phyloP scores from a whole-genome alignment of 2,888 invertebrate species.

The Xanthorhoe designata region DNA sequence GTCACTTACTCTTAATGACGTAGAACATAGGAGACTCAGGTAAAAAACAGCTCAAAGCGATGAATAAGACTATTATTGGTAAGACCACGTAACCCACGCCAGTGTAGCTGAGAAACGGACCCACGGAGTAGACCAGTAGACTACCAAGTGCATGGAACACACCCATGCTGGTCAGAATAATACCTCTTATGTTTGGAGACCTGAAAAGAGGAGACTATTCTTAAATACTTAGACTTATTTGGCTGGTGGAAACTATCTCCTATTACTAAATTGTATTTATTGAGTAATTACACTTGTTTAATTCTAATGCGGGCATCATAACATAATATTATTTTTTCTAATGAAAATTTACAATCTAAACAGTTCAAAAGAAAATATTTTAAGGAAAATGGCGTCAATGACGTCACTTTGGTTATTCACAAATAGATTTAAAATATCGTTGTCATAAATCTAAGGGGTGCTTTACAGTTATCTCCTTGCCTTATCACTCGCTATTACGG shows the following conservation, averaged over 20 bases:
- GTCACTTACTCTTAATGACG: slow-evolving; percentile 31
- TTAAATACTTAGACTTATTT: background rate
- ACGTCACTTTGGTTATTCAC: no score
- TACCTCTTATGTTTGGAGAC: slow-evolving; percentile 37
- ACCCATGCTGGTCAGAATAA: slow-evolving; percentile 28
- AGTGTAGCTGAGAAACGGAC: slow-evolving; percentile 32
- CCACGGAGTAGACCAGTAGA: slow-evolving; percentile 30
- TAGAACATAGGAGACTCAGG: slow-evolving; percentile 36
- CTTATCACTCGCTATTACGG: no score
- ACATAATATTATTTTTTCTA: no score
- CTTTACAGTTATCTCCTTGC: no score
- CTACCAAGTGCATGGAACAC: slow-evolving; percentile 29
- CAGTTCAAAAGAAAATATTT: no score
- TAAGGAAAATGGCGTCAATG: no score
- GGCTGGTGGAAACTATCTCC: background rate
- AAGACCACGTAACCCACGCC: slow-evolving; percentile 24
- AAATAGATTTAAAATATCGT: no score
- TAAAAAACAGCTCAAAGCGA: slow-evolving; percentile 16
- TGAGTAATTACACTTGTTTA: no score
- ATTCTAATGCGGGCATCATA: no score
- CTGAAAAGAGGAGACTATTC: slow-evolving; percentile 16
- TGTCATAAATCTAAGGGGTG: no score
- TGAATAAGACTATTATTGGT: slow-evolving; percentile 10
- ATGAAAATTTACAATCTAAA: no score
- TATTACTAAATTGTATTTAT: no score